Percentiles rank a stretch among this genome's conserved stretches.
phyloP scores from a whole-genome alignment of 2,888 invertebrate species.

The Coleophora flavipennella region DNA sequence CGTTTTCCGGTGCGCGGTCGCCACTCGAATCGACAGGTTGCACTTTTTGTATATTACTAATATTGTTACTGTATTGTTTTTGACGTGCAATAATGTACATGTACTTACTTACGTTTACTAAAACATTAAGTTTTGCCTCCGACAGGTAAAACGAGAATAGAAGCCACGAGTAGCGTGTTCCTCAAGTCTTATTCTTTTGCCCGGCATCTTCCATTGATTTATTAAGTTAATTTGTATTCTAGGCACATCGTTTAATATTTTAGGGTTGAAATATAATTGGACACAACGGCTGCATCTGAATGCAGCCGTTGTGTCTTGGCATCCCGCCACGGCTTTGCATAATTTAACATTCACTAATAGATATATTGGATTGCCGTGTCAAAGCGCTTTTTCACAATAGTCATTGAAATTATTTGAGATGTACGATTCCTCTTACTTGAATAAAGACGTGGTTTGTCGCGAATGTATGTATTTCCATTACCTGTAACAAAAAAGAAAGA shows the following conservation, averaged over 20 bases:
- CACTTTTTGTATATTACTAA: too few relatives aligned
- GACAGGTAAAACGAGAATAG: too few relatives aligned
- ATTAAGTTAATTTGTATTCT: slow-evolving; percentile 53
- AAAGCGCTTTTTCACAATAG: slow-evolving; percentile 14
- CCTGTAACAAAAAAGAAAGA: background rate
- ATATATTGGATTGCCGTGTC: slow-evolving; percentile 29
- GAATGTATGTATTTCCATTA: background rate
- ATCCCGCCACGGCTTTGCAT: slow-evolving; percentile 51
- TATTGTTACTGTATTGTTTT: too few relatives aligned
- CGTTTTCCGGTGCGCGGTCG: too few relatives aligned
- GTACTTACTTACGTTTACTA: too few relatives aligned
- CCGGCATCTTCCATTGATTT: slow-evolving; percentile 33
- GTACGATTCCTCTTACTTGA: background rate
- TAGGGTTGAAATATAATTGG: slow-evolving; percentile 66
- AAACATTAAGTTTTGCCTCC: too few relatives aligned
- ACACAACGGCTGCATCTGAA: slow-evolving; percentile 56
- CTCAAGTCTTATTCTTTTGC: slow-evolving; percentile 8
- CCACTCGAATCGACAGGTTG: too few relatives aligned
- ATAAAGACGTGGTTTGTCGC: background rate
- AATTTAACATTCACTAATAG: slow-evolving; percentile 50
- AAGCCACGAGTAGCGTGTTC: background rate
- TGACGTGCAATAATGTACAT: too few relatives aligned
- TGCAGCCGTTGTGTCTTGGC: slow-evolving; percentile 54
- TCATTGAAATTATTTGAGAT: background rate
- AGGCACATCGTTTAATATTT: slow-evolving; percentile 57